Conservation (phyloP, 2,113 vertebrate species). For the Megatriorchis doriae region DNA sequence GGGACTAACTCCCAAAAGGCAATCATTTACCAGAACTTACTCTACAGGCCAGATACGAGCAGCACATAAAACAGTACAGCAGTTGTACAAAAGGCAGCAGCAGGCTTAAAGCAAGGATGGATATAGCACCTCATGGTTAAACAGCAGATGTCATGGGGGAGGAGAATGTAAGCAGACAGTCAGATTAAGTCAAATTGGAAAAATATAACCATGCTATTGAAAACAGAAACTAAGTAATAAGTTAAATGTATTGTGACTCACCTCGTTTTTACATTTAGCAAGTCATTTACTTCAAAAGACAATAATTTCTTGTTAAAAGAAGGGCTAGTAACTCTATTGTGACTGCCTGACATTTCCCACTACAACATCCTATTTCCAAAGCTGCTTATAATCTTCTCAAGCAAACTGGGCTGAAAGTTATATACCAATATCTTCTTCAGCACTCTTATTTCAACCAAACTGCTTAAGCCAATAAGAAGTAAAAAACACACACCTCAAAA, state of each 20-base stretch:
- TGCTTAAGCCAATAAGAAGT: background rate
- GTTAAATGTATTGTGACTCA: background rate
- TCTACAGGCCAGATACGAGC: background rate
- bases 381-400: background rate
- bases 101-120: background rate
- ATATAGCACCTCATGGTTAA: constrained; percentile 2
- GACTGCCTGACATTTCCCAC: background rate
- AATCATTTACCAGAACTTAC: background rate
- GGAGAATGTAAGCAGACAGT: background rate
- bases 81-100: constrained; percentile 7
- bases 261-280: background rate
- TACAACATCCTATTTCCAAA: background rate
- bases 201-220: background rate
- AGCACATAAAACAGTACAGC: background rate
- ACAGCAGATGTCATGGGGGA: constrained; percentile 40
- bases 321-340: background rate
- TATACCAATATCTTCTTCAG: background rate
- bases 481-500: background rate
- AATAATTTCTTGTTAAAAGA: background rate
- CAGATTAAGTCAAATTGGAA: constrained; percentile 22
- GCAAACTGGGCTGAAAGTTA: background rate
- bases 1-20: background rate
- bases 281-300: background rate
- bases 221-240: constrained; percentile 11
- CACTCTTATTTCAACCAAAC: background rate